Conservation (phyloP, 2,888 invertebrate genomes). For the Uropetala carovei region DNA sequence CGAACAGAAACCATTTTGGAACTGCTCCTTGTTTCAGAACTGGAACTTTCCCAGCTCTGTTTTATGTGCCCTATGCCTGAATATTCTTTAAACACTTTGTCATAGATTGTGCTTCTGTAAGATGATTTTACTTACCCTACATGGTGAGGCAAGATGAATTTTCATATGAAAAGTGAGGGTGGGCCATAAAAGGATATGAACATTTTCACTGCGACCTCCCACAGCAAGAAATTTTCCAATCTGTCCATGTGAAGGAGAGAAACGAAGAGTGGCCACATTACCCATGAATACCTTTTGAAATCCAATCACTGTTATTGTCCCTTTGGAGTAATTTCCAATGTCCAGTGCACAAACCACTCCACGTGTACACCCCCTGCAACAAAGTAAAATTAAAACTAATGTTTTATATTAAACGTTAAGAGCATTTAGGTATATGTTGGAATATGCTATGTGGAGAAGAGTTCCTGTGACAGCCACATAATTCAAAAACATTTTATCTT, state of each 20-base stretch:
- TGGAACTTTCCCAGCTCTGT: too few relatives aligned
- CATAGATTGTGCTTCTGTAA: too few relatives aligned
- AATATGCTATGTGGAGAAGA: too few relatives aligned
- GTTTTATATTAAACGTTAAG: background rate
- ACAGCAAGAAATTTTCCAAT: conserved; percentile 38
- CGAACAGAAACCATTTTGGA: too few relatives aligned
- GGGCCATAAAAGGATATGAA: conserved; percentile 26
- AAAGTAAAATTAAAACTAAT: background rate
- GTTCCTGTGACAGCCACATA: too few relatives aligned
- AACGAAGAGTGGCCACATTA: conserved; percentile 30
- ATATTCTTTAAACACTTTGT: too few relatives aligned
- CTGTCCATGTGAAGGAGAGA: conserved; percentile 30
- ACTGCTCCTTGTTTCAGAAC: too few relatives aligned
- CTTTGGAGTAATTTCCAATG: background rate
- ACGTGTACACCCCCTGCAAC: conserved; percentile 26
- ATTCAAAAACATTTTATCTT: too few relatives aligned
- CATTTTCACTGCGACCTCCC: conserved; percentile 34
- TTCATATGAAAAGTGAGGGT: background rate
- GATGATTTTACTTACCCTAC: conserved; percentile 22
- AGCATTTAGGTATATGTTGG: too few relatives aligned
- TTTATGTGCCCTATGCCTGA: too few relatives aligned
- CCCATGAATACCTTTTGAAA: background rate
- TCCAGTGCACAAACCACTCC: conserved; percentile 36
- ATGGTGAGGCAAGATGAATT: conserved; percentile 30
- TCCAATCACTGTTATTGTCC: background rate